Evolutionary conservation across 2,888 invertebrate species (phyloP), one percentile per base, ranked within the genome.

Genomic region (Mallateleia sp.): DNA sequence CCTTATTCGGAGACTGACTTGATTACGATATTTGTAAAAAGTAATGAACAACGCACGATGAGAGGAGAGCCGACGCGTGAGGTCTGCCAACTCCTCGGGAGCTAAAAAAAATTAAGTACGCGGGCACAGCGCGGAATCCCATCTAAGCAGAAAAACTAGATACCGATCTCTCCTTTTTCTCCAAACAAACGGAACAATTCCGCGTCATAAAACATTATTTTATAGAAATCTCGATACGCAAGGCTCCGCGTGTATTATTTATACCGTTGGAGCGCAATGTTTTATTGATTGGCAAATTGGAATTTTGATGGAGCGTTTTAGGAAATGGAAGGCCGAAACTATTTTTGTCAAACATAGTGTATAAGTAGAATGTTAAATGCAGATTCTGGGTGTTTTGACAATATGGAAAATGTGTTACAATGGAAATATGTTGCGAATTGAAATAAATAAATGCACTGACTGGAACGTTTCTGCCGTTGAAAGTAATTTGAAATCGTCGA

Each of bases 121-220:
- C 79, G 58, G 22, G 58, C 34, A 45, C 66, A 72, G 58, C 77
- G 66, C 52, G 77, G 79, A 84, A 84, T 84, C 74, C 47, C 67
- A 60, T 67, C 84, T 79, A 79, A 79, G 79, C 66, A 54, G 84
- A 85, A 85, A 85, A 85, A 85, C 79, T 79, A 85, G 72, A 79
- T 79, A 72, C 66, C 78, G 34, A 71, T 78, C 78, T 28, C 42
- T 14, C 15, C 64, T 56, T 80, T 80, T 64, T 69, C 24, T 34
- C 32, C 38, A 15, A 20, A 0, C 42, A 18, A 22, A 50, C 58
- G 7, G 52, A 60, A 52, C 60, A 18, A 25, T 42, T 60, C 28
- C 34, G 45, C 6, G 45, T 18, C 38, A 24, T 54, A 64, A 67
- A 58, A 58, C 72, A 45, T 50, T 74, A 47, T 58, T 81, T 81